Evolutionary conservation across 2,888 invertebrate genomes (phyloP).

Genomic region (Polia nebulosa): DNA sequence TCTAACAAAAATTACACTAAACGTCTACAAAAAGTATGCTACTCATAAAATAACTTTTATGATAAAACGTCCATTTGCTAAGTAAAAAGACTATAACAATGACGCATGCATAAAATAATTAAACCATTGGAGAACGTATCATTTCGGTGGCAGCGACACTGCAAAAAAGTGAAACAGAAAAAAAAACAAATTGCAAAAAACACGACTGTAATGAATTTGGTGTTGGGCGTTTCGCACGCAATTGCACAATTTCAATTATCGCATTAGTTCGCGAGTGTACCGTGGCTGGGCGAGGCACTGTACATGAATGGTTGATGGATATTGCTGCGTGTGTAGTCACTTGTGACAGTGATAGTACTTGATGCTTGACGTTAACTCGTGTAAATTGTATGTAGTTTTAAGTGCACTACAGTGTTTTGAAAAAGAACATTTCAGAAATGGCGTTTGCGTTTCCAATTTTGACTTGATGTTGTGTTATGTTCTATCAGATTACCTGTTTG

Average conservation of each 20-base stretch:
- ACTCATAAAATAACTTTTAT: constrained; percentile 64
- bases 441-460: constrained; percentile 5
- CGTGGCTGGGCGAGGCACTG: constrained; percentile 71
- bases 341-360: constrained; percentile 71
- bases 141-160: constrained; percentile 77
- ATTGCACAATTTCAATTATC: constrained; percentile 92
- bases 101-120: constrained; percentile 81
- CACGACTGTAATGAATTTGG: constrained; percentile 88
- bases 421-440: constrained; percentile 1
- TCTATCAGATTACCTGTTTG: neutral
- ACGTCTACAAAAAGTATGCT: constrained; percentile 48
- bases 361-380: constrained; percentile 54
- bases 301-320: constrained; percentile 75
- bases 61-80: constrained; percentile 72
- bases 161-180: constrained; percentile 72
- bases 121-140: constrained; percentile 83
- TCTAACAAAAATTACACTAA: constrained; percentile 53
- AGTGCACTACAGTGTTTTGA: constrained; percentile 34
- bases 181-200: constrained; percentile 84
- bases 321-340: constrained; percentile 70
- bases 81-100: constrained; percentile 68
- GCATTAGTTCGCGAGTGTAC: constrained; percentile 86
- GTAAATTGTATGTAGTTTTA: constrained; percentile 44
- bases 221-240: constrained; percentile 89
- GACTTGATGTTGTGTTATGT: neutral